Evolutionary conservation across 2,113 vertebrate genomes (phyloP).

Genomic region (Engraulis encrasicolus): DNA sequence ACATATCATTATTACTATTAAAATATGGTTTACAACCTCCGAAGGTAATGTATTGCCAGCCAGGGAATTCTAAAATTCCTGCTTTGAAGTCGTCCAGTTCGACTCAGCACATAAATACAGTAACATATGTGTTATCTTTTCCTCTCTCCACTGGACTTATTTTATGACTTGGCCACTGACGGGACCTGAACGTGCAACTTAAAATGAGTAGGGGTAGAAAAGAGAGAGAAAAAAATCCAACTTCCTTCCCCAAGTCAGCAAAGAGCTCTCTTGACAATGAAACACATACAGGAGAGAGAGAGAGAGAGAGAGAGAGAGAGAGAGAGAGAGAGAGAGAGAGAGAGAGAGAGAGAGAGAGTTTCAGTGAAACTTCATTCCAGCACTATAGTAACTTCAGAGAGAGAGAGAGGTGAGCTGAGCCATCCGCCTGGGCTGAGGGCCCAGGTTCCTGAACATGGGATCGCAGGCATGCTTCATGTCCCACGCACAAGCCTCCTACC

Average conservation of each 20-base stretch:
- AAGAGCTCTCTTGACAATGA: conserved; percentile 36
- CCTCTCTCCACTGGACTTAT: background rate
- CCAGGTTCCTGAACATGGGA: conserved; percentile 43
- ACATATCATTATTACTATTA: background rate
- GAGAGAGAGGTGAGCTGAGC: conserved; percentile 34
- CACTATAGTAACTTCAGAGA: conserved; percentile 26
- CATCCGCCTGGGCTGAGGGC: conserved; percentile 16
- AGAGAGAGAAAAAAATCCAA: background rate
- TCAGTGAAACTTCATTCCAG: no score
- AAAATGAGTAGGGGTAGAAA: background rate
- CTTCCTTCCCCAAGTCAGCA: conserved; percentile 36
- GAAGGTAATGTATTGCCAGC: background rate
- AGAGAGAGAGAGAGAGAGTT: no score
- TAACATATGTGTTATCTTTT: conserved; percentile 17
- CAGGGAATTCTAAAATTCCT: background rate
- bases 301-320: no score
- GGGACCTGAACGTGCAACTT: background rate
- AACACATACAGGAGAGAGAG: no score
- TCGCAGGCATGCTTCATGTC: conserved; percentile 56
- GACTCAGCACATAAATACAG: conserved; percentile 11
- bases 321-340: no score
- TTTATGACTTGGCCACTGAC: background rate
- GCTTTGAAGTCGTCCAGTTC: background rate
- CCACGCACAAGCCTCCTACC: conserved; percentile 44
- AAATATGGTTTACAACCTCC: background rate